Conservation (phyloP, 1,140 invertebrate species). For the Rhopalosiphum maidis region DNA sequence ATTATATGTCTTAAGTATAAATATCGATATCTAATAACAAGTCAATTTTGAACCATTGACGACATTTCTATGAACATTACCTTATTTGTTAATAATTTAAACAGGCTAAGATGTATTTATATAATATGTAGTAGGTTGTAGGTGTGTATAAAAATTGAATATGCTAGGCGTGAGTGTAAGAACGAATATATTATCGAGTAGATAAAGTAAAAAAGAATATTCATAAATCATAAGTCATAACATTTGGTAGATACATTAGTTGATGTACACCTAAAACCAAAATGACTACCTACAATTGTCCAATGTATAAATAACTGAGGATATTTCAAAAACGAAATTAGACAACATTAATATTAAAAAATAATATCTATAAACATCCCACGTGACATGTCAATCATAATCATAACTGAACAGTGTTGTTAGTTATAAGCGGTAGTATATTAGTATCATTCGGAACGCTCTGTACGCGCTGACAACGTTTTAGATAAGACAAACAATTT, state of each 20-base stretch:
- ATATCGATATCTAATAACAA: not conserved
- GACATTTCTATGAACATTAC: not conserved
- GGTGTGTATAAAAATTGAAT: not conserved
- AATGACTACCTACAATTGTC: not conserved
- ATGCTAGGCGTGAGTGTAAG: not conserved
- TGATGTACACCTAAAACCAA: not conserved
- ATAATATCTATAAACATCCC: not conserved
- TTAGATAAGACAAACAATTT: not conserved
- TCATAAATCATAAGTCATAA: too few relatives aligned
- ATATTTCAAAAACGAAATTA: not conserved
- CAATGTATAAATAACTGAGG: not conserved
- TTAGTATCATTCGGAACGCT: not conserved
- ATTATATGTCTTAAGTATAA: not conserved
- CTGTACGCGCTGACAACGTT: constrained; percentile 19
- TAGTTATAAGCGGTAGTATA: not conserved
- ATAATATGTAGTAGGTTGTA: not conserved
- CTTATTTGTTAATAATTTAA: not conserved
- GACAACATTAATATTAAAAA: not conserved
- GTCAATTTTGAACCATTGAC: not conserved
- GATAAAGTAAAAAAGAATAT: not conserved
- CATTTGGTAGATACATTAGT: too few relatives aligned
- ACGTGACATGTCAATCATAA: not conserved
- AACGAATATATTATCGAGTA: not conserved
- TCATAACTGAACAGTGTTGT: not conserved
- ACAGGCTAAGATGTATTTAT: not conserved